Evolutionary conservation across 2,797 vertebrate genomes (phyloP).

Genomic region (Mormyrops boulengeri): DNA sequence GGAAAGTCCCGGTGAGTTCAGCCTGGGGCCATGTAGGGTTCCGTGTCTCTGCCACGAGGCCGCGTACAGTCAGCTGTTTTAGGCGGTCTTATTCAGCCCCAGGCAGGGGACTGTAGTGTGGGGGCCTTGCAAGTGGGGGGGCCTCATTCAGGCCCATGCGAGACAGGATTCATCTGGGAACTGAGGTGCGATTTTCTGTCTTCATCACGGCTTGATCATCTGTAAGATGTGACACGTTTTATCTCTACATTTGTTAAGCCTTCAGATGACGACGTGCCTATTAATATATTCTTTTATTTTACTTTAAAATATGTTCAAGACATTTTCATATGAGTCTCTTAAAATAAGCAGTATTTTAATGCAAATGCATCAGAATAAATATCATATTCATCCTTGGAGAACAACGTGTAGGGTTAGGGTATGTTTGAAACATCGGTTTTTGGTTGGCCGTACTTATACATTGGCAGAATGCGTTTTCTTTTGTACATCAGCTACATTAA

Average conservation of each 20-base stretch:
- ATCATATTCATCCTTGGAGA: background rate
- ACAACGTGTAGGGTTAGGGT: background rate
- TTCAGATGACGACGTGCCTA: background rate
- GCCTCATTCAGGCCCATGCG: background rate
- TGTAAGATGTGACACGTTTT: background rate
- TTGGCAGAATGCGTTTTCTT: background rate
- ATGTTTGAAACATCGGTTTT: background rate
- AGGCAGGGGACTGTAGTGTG: background rate
- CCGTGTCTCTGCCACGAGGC: background rate
- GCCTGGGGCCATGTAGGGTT: background rate
- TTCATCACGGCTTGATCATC: background rate
- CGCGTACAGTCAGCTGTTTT: background rate
- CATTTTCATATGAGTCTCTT: background rate
- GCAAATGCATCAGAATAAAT: background rate
- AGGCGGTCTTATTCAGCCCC: background rate
- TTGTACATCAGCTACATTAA: background rate
- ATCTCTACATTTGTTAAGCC: background rate
- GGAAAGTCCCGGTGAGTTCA: background rate
- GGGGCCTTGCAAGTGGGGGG: background rate
- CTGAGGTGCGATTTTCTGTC: background rate
- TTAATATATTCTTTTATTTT: background rate
- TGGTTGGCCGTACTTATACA: background rate
- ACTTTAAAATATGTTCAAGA: background rate
- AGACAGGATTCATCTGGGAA: background rate
- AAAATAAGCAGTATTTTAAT: background rate